A percentile compares a stretch with the other conserved stretches of the same genome.
phyloP scores from a whole-genome alignment of 2,888 invertebrate species.

The Strigamia crassipes region DNA sequence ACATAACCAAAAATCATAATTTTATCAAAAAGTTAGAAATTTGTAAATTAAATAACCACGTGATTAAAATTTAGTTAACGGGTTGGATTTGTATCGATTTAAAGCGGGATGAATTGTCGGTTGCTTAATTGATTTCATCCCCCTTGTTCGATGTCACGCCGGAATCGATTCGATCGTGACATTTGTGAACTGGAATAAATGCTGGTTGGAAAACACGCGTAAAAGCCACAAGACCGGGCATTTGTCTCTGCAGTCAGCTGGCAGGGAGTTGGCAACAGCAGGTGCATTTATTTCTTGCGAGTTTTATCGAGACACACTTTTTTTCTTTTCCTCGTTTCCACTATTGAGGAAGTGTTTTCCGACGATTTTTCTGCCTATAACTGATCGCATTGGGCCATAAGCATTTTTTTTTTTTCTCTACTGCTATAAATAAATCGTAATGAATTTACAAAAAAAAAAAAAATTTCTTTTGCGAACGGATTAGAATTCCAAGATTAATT shows the following conservation, averaged over 20 bases:
- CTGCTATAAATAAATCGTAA: no score
- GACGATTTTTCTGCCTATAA: neutral
- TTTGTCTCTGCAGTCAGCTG: neutral
- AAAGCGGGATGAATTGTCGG: neutral
- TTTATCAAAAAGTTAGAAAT: no score
- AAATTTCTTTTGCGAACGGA: neutral
- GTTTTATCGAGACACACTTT: neutral
- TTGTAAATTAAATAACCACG: no score
- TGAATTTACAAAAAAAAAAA: neutral
- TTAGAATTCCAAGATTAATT: neutral
- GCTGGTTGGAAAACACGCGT: conserved; percentile 11
- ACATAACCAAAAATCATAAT: no score
- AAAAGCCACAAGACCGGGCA: conserved; percentile 7
- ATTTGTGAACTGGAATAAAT: conserved; percentile 13
- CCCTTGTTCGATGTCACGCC: neutral
- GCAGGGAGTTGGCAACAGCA: neutral
- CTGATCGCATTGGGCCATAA: no score
- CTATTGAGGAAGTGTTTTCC: neutral
- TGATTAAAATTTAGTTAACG: neutral
- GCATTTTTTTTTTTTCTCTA: no score
- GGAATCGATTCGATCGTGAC: conserved; percentile 3
- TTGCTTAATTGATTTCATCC: neutral
- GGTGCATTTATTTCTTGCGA: neutral
- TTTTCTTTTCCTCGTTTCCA: neutral
- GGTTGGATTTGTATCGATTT: neutral